Conservation (phyloP, 2,113 vertebrate species). For the Ranitomeya imitator region DNA sequence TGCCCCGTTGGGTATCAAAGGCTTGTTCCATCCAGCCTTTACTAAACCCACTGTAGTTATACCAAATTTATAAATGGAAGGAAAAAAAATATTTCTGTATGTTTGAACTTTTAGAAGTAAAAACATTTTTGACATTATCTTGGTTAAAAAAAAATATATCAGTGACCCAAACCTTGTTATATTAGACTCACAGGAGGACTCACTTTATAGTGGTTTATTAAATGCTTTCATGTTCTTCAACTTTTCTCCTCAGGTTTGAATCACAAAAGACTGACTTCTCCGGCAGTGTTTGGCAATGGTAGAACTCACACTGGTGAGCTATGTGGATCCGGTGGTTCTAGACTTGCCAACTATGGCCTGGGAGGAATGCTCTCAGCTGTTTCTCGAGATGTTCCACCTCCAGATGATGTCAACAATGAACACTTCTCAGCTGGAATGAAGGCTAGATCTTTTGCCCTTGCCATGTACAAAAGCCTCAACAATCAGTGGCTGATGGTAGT, state of each 20-base stretch:
- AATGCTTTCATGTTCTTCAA: conserved; percentile 30
- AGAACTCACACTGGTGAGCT: conserved; percentile 99
- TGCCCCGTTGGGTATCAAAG: background rate
- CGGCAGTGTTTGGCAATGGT: conserved; percentile 98
- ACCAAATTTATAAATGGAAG: too few relatives aligned
- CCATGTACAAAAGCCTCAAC: background rate
- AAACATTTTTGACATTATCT: too few relatives aligned
- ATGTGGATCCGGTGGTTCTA: conserved; percentile 99
- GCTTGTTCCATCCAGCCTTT: background rate
- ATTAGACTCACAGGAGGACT: background rate
- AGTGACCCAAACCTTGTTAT: background rate
- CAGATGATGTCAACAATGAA: background rate
- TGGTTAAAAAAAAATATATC: background rate
- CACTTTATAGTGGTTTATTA: background rate
- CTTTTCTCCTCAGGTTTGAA: conserved; percentile 15
- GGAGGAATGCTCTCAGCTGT: conserved; percentile 64
- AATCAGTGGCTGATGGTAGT: conserved; percentile 77
- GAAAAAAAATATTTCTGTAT: too few relatives aligned
- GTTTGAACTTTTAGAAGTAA: too few relatives aligned
- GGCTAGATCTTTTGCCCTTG: background rate
- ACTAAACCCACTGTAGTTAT: background rate
- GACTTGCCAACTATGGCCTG: conserved; percentile 98
- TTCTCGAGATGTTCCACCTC: background rate
- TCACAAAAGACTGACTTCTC: conserved; percentile 63
- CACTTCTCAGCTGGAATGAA: background rate